A percentile compares a stretch with the other conserved stretches of the same genome.
These are phyloP conservation scores for rat (Rattus norvegicus) DNA, from an alignment of 2,113 vertebrate genomes.

Conservation along the genomic window DNA sequence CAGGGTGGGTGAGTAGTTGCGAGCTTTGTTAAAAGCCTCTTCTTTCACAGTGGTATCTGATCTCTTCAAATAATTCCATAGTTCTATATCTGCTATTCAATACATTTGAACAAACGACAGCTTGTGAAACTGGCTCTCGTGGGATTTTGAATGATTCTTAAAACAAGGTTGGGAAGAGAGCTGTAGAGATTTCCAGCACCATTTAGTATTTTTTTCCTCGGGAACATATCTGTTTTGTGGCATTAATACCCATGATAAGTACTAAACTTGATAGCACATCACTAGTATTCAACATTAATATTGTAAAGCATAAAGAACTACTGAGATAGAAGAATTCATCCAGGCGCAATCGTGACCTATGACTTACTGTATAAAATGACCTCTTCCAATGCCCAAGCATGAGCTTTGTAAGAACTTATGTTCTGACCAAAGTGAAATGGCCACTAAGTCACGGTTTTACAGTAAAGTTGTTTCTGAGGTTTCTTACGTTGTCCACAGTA, in stretches of 20 bases:
- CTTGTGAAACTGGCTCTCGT: neutral
- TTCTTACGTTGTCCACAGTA: conserved; percentile 91
- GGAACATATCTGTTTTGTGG: neutral
- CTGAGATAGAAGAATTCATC: neutral
- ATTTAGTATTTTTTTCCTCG: neutral
- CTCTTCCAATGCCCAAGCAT: neutral
- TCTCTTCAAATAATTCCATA: neutral
- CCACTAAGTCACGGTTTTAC: neutral
- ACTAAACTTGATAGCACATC: neutral
- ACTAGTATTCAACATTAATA: neutral
- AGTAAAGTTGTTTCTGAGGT: neutral
- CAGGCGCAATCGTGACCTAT: neutral
- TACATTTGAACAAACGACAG: neutral
- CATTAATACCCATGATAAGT: neutral
- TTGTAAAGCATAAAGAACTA: conserved; percentile 16
- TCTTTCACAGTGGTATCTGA: neutral
- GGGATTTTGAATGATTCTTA: neutral
- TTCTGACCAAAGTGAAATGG: neutral
- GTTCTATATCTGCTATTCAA: neutral
- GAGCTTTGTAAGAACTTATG: neutral
- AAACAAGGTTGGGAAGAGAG: neutral
- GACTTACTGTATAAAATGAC: neutral
- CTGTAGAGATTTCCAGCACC: neutral
- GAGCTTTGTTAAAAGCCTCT: neutral
- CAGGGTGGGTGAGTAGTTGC: neutral